phyloP scores from a whole-genome alignment of 2,113 vertebrate species.

The Formicarius rufipectus region DNA sequence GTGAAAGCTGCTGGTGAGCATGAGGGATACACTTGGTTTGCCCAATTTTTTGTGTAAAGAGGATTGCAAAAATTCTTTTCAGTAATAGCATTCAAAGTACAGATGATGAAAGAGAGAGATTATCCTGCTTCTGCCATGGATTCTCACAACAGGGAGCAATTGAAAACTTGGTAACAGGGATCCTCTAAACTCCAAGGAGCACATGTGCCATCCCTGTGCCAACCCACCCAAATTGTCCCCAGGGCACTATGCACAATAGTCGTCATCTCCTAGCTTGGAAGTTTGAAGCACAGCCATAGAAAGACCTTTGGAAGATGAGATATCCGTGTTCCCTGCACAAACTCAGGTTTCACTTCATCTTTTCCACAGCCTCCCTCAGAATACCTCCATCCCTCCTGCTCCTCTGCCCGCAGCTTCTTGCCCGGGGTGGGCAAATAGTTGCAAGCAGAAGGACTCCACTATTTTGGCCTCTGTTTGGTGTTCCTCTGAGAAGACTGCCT shows the following conservation, averaged over 20 bases:
- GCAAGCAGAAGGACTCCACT: neutral
- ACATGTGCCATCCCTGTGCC: rapidly evolving
- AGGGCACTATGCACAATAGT: neutral
- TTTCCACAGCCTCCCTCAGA: neutral
- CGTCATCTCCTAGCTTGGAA: neutral
- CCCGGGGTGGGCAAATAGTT: neutral
- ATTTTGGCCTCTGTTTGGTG: neutral
- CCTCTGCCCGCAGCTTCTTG: neutral
- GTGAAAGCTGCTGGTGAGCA: neutral
- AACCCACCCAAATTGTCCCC: neutral
- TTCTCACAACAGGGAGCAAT: neutral
- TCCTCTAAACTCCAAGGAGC: neutral
- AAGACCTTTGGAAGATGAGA: neutral
- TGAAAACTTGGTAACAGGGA: neutral
- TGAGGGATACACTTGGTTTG: conserved; percentile 12
- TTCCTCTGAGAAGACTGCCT: neutral
- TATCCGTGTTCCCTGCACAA: neutral
- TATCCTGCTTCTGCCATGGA: neutral
- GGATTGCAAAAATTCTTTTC: conserved; percentile 52
- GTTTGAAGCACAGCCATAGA: neutral
- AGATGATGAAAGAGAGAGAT: conserved; percentile 45
- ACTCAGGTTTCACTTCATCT: neutral
- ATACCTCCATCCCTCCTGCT: neutral
- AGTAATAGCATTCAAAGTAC: conserved; percentile 58
- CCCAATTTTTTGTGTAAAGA: conserved; percentile 62